Evolutionary conservation across 2,888 invertebrate species (phyloP).

Genomic region (Patella caerulea): DNA sequence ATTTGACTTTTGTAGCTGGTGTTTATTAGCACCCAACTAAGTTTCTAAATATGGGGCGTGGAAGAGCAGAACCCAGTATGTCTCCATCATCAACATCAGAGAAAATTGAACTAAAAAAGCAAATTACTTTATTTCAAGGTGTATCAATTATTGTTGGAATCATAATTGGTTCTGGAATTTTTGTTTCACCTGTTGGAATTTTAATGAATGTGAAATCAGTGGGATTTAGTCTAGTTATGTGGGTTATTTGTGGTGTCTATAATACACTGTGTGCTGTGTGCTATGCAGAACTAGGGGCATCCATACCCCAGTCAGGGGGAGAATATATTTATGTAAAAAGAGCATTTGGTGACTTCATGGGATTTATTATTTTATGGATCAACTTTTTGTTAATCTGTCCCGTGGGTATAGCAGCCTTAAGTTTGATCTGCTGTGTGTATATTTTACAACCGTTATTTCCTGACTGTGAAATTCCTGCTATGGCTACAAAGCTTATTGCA

Average conservation of each 20-base stretch:
- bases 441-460: slow-evolving; percentile 67
- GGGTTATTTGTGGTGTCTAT: slow-evolving; percentile 87
- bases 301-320: slow-evolving; percentile 79
- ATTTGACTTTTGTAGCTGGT: too few species aligned
- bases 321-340: slow-evolving; percentile 73
- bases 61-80: too few species aligned
- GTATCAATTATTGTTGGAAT: slow-evolving; percentile 94
- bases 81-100: too few species aligned
- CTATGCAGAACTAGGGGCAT: slow-evolving; percentile 92
- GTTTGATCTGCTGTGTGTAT: slow-evolving; percentile 67
- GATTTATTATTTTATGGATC: slow-evolving; percentile 69
- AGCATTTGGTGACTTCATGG: slow-evolving; percentile 67
- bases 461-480: slow-evolving; percentile 62
- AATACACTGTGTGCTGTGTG: slow-evolving; percentile 87
- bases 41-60: too few species aligned
- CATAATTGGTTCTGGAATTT: slow-evolving; percentile 95
- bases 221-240: slow-evolving; percentile 84
- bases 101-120: slow-evolving; percentile 81
- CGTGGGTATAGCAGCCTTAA: slow-evolving; percentile 67
- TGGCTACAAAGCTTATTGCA: slow-evolving; percentile 57
- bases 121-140: slow-evolving; percentile 88
- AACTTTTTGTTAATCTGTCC: slow-evolving; percentile 67
- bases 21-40: too few species aligned
- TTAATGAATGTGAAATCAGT: slow-evolving; percentile 83
- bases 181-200: slow-evolving; percentile 93